These are phyloP conservation scores for Calonectris borealis DNA, from an alignment of 2,113 vertebrate species.

Conservation along the genomic window DNA sequence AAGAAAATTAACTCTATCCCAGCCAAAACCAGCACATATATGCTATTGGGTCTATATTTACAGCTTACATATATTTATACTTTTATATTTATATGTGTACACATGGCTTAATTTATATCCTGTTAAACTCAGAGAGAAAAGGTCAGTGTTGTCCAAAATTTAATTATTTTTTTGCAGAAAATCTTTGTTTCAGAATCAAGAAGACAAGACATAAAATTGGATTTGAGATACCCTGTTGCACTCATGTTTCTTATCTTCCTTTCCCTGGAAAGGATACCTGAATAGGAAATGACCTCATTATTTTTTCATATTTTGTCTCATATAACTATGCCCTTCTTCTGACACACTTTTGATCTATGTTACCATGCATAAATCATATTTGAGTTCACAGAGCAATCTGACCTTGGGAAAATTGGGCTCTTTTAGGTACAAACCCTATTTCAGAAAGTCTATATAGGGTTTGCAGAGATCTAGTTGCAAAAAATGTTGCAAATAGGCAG, in stretches of 20 bases:
- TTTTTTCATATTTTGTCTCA: slow-evolving; percentile 47
- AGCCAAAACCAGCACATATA: no score
- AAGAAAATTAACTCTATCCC: no score
- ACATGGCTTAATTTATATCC: neutral
- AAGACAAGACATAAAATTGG: neutral
- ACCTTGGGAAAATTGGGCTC: slow-evolving; percentile 39
- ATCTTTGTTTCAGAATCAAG: neutral
- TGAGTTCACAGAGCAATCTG: slow-evolving; percentile 10
- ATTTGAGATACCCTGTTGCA: neutral
- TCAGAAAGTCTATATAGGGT: neutral
- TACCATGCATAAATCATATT: slow-evolving; percentile 45
- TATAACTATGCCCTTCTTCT: slow-evolving; percentile 21
- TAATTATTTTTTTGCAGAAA: neutral
- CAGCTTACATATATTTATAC: neutral
- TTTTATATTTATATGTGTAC: neutral
- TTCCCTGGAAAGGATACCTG: neutral
- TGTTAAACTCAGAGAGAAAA: neutral
- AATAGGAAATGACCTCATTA: neutral
- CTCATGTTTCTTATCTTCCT: slow-evolving; percentile 1
- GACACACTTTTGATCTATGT: slow-evolving; percentile 44
- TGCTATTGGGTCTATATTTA: neutral
- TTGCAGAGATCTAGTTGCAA: neutral
- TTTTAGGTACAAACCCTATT: slow-evolving; percentile 4
- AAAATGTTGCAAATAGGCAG: neutral
- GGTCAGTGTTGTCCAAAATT: neutral